Evolutionary conservation across 2,113 vertebrate genomes (phyloP), one percentile per base, ranked within the genome.

Genomic region (Paracanthobrama guichenoti): DNA sequence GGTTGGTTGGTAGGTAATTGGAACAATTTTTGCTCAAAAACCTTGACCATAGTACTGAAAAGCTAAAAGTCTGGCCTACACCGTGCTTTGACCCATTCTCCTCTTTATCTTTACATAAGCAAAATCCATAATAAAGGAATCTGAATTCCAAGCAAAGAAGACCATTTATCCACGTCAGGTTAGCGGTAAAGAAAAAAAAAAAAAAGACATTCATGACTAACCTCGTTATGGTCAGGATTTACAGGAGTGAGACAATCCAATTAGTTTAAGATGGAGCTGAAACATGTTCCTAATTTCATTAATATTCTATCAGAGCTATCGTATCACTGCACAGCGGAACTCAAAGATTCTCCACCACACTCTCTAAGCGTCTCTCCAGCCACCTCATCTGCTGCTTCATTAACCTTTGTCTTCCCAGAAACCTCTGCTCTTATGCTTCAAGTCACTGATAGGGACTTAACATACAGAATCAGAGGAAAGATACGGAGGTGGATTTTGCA

Each of bases 371-470:
- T 87, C 87, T 80, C 78, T 84, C 75, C 84, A 87, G 90, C 60
- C 24, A 39, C 76, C 87, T 84, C 83, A 88, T 77, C 69, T 79
- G 71, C 86, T 44, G 84, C 90, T 90, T 93, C 89, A 92, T 92
- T 93, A 93, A 93, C 90, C 92, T 93, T 93, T 93, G 92, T 90
- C 91, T 88, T 89, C 87, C 90, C 89, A 84, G 90, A 91, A 92
- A 88, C 88, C 84, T 91, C 89, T 90, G 87, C 89, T 88, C 89
- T 80, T 55, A 86, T 88, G 90, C 90, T 91, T 86, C 55, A 20
- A 84, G 53, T 22, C 28, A 57, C 48, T 50, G 71, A 87, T 79
- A 83, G 53, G 74, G 44, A 83, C 84, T 88, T 79, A 6, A 46
- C 60, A 69, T 53, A 76, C 77, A 31, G 67, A 46, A 64, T 57